A percentile compares a stretch with the other conserved stretches of the same genome.
Conservation (phyloP, 2,797 vertebrate genomes). For the Schizopygopsis pylzovi region DNA sequence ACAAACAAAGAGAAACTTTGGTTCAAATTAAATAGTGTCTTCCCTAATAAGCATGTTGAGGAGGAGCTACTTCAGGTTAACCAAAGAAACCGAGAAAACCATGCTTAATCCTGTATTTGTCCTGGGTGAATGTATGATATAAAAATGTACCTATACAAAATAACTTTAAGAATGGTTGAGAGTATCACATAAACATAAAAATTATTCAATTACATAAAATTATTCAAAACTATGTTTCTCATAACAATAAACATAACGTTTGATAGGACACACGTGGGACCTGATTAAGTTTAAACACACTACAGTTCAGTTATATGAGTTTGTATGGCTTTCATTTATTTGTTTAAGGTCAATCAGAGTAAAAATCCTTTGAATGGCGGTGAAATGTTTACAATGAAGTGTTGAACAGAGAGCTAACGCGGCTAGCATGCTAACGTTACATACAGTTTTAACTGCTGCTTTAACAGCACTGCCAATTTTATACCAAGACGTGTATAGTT, state of each 20-base stretch:
- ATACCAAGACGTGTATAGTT: too few relatives aligned
- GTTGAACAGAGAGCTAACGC: slow-evolving; percentile 19
- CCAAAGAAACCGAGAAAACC: background rate
- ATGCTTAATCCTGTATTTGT: background rate
- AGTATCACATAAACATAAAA: too few relatives aligned
- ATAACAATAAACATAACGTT: background rate
- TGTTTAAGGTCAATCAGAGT: background rate
- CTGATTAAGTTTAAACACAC: background rate
- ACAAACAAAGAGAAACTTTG: slow-evolving; percentile 26
- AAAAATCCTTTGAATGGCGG: background rate
- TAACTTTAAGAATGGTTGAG: background rate
- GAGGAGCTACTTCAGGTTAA: background rate
- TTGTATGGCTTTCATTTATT: background rate
- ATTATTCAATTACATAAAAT: too few relatives aligned
- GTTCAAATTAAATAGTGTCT: background rate
- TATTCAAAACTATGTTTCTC: background rate
- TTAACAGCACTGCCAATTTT: too few relatives aligned
- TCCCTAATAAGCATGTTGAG: background rate
- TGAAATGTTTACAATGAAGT: background rate
- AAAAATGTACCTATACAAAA: background rate
- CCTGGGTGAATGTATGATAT: background rate
- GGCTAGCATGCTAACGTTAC: slow-evolving; percentile 24
- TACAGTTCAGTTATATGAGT: background rate
- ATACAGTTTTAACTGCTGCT: background rate
- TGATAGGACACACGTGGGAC: background rate